phyloP scores from a whole-genome alignment of 2,888 invertebrate species.

The Cheilosia impressa region DNA sequence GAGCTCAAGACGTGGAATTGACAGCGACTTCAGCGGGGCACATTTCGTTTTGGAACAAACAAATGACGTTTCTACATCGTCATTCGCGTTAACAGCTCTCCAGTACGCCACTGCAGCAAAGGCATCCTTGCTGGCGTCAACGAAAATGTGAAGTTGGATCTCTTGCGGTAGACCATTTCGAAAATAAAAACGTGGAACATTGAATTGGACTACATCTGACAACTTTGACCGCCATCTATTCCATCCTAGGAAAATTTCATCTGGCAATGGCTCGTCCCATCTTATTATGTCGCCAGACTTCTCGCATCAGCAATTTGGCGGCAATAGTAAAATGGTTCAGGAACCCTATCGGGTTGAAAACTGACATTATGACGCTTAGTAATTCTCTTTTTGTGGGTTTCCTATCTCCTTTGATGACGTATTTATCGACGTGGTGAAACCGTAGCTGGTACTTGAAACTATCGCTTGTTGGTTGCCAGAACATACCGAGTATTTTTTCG shows the following conservation, averaged over 20 bases:
- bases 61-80: slow-evolving; percentile 44
- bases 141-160: slow-evolving; percentile 28
- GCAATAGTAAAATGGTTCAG: slow-evolving; percentile 1
- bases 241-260: background rate
- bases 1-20: slow-evolving; percentile 43
- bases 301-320: slow-evolving; percentile 17
- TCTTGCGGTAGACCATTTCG: background rate
- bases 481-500: slow-evolving; percentile 21
- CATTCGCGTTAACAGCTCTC: slow-evolving; percentile 24
- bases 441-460: slow-evolving; percentile 3
- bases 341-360: background rate
- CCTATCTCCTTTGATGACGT: background rate
- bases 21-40: slow-evolving; percentile 43
- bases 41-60: slow-evolving; percentile 57
- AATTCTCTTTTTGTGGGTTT: slow-evolving; percentile 23
- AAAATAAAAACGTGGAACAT: slow-evolving; percentile 9
- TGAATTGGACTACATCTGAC: background rate
- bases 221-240: slow-evolving; percentile 5
- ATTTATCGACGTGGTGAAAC: slow-evolving; percentile 13
- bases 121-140: slow-evolving; percentile 22
- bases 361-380: background rate
- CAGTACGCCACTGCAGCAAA: slow-evolving; percentile 38
- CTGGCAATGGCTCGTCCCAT: slow-evolving; percentile 35
- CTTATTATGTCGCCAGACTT: slow-evolving; percentile 6
- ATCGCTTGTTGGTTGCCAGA: slow-evolving; percentile 31